Base-by-base conservation (phyloP, 1,140 invertebrate species). In the Gryon sp. region DNA sequence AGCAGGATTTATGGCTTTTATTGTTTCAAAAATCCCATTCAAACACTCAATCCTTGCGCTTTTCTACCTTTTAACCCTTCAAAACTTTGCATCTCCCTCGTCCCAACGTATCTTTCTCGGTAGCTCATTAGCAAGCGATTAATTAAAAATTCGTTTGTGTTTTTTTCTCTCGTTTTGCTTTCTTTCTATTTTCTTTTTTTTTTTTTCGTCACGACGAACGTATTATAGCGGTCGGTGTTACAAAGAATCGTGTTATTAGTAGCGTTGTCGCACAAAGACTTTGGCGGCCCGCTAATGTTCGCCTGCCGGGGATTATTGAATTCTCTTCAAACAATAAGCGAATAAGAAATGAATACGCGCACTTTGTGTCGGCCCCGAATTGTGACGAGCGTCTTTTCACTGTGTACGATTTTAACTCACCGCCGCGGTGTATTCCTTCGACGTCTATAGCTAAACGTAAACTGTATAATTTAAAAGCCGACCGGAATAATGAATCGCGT, bases 111-210 rank as follows among this genome's bases (percentile, higher is more conserved):
- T n/a, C n/a, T n/a, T n/a, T n/a, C n/a, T n/a, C 68, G 68, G 65
- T 59, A 66, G 78, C 82, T 84, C 84, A 84, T 86, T 86, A 86
- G 83, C 84, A 68, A 70, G 82, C 81, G 82, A 86, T 86, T 85
- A 84, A 86, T 86, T 85, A 84, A 85, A 85, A 83, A 85, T 81
- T 80, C 79, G 76, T 79, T 83, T 79, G 79, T 34, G 1, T 6
- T 34, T 34, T 34, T 2, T 34, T 34, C 14, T 34, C n/a, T n/a
- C n/a, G n/a, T n/a, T n/a, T n/a, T n/a, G n/a, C n/a, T n/a, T n/a
- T n/a, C n/a, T n/a, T n/a, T n/a, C n/a, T n/a, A n/a, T n/a, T n/a
- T n/a, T n/a, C n/a, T n/a, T n/a, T n/a, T n/a, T n/a, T n/a, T 80
- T 83, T 80, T 78, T 66, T 36, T 46, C 18, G 53, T 30, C 41